These are phyloP conservation scores for Drosophila sp. DNA, from an alignment of 1,140 invertebrate genomes.

Conservation along the genomic window DNA sequence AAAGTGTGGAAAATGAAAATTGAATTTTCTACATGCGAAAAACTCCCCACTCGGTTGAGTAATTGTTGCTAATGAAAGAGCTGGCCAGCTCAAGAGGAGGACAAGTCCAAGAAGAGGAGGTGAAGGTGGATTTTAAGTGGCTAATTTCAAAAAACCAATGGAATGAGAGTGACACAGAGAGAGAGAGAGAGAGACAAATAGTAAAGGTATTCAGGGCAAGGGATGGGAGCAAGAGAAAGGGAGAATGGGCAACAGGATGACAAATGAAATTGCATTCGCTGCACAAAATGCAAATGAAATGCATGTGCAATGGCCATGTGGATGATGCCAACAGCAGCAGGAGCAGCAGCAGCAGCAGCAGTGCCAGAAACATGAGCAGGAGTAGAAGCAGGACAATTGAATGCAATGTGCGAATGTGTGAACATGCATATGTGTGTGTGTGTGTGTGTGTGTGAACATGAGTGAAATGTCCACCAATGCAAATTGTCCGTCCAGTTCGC, in stretches of 20 bases:
- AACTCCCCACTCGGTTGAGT: constrained; percentile 64
- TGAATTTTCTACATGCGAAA: constrained; percentile 46
- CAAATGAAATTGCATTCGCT: constrained; percentile 78
- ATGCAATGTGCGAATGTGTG: constrained; percentile 63
- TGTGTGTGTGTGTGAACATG: constrained; percentile 48
- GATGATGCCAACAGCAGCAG: background rate
- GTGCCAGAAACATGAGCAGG: background rate
- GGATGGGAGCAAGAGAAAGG: background rate
- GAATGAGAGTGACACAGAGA: constrained; percentile 27
- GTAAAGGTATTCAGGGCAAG: constrained; percentile 42
- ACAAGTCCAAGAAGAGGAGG: background rate
- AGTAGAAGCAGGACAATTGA: constrained; percentile 57
- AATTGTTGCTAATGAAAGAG: constrained; percentile 77
- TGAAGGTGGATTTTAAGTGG: constrained; percentile 62
- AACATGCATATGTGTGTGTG: constrained; percentile 49
- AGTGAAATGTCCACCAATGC: constrained; percentile 64
- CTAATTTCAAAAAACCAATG: constrained; percentile 62
- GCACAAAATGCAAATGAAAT: constrained; percentile 81
- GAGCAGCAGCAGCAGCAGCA: background rate
- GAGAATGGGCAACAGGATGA: constrained; percentile 21
- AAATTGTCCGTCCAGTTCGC: constrained; percentile 39
- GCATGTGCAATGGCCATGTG: constrained; percentile 63
- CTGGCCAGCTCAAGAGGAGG: background rate
- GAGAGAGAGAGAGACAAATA: background rate
- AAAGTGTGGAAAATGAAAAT: constrained; percentile 61